Base-by-base conservation (phyloP, 2,888 invertebrate genomes). In the Ochropleura plecta region DNA sequence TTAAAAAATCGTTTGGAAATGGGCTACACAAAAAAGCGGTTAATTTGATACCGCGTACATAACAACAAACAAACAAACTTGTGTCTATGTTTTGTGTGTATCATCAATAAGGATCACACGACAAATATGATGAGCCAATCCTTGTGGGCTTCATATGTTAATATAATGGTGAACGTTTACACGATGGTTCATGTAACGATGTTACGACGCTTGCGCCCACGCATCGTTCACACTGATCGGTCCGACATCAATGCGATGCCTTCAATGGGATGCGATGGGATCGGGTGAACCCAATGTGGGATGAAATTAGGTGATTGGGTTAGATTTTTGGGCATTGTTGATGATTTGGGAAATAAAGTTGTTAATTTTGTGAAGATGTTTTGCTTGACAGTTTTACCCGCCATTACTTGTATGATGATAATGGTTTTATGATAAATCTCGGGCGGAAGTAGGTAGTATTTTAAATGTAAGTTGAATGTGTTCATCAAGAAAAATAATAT, bases 131-230 rank as follows among this genome's bases (percentile, higher is more conserved):
- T 55, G 70, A 60, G 51, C 49, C 74, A 69, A 59, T 80, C 46
- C 40, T 73, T 40, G 73, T 62, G 70, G 75, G 71, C 82, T 77
- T 76, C 76, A 68, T 79, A 85, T 79, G 74, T 85, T 79, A 85
- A 82, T 78, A 53, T 87, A 79, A 85, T 79, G 18, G 63, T 67
- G 62, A 57, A 76, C 84, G 71, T 86, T 86, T 64, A 51, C 53
- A 64, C 49, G 62, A 71, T 63, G 73, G 57, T 57, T 51, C 30
- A 48, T 30, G 82, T 68, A 66, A 81, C 68, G 73, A 81, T 55
- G 46, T 69, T 40, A 49, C 59, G 64, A 44, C n/a, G 69, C 18
- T 12, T 62, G 81, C 82, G 65, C 85, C 85, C 65, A 82, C 85
- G 82, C 82, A 68, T 4, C 64, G 76, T n/a, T 81, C 68, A 69